phyloP scores from a whole-genome alignment of 1,140 invertebrate genomes.

The Thrips palmi region DNA sequence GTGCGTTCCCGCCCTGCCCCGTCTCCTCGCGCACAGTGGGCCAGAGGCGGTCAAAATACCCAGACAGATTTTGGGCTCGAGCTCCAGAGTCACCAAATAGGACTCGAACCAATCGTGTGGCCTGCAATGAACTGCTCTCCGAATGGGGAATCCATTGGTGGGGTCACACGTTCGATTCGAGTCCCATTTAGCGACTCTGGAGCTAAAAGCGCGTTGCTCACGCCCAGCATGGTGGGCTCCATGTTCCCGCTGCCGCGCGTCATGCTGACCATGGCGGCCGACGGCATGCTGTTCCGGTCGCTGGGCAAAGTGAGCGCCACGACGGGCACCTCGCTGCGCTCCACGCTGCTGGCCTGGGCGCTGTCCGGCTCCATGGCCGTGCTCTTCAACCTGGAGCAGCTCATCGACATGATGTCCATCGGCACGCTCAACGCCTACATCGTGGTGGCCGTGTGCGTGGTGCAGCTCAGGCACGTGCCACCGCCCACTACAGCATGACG shows the following conservation, averaged over 20 bases:
- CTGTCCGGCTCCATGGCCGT: constrained; percentile 63
- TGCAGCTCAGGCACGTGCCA: constrained; percentile 67
- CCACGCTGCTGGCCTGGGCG: too few species aligned
- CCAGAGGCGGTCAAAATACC: too few species aligned
- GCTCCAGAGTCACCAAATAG: too few species aligned
- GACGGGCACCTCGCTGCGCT: constrained; percentile 58
- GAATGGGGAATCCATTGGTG: too few species aligned
- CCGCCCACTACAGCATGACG: constrained; percentile 15
- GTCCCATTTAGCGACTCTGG: too few species aligned
- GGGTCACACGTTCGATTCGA: too few species aligned
- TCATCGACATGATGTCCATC: constrained; percentile 89
- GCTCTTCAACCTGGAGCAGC: constrained; percentile 71
- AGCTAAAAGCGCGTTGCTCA: too few species aligned
- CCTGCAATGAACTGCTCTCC: too few species aligned
- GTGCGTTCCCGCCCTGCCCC: constrained; percentile 66
- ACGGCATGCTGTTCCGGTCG: constrained; percentile 61
- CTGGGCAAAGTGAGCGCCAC: constrained; percentile 46
- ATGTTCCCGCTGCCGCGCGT: constrained; percentile 74
- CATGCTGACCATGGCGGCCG: constrained; percentile 71
- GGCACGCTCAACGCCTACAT: constrained; percentile 82
- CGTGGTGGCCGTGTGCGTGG: constrained; percentile 71
- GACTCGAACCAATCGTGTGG: too few species aligned
- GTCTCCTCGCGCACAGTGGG: constrained; percentile 62
- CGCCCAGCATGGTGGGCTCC: constrained; percentile 58
- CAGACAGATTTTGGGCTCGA: too few species aligned